These are phyloP conservation scores for Trissolcus basalis DNA, from an alignment of 1,140 invertebrate species.

Conservation along the genomic window DNA sequence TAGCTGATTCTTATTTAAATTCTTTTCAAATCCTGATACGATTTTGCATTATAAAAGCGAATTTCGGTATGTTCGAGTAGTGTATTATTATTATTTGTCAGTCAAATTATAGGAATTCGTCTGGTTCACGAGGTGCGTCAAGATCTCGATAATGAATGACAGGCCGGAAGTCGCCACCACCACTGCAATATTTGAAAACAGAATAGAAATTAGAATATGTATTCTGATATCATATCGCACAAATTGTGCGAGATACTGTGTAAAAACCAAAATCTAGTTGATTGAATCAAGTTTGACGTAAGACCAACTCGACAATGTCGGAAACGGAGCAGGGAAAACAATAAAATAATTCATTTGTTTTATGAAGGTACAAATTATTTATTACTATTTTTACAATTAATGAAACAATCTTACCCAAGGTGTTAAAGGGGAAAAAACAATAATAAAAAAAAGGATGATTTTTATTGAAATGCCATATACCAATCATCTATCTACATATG, in stretches of 20 bases:
- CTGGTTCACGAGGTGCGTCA: constrained; percentile 91
- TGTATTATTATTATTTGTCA: background rate
- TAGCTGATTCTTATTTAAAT: too few relatives aligned
- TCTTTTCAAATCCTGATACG: too few relatives aligned
- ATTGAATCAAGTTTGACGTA: constrained; percentile 26
- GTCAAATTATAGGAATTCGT: constrained; percentile 83
- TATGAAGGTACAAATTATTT: constrained; percentile 53
- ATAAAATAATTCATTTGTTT: constrained; percentile 62
- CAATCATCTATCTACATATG: too few relatives aligned
- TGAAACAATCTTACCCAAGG: background rate
- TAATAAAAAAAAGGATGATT: background rate
- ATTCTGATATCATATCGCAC: background rate
- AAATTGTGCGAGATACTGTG: background rate
- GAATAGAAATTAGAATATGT: constrained; percentile 37
- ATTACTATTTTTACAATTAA: constrained; percentile 42
- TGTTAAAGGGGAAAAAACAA: constrained; percentile 9
- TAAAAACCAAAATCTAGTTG: constrained; percentile 6
- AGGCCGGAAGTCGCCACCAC: constrained; percentile 86
- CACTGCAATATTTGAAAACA: constrained; percentile 75
- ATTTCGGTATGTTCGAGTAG: too few relatives aligned
- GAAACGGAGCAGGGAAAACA: constrained; percentile 63
- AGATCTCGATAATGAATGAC: constrained; percentile 94
- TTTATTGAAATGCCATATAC: too few relatives aligned
- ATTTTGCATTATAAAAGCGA: too few relatives aligned
- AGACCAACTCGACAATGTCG: constrained; percentile 64